Conservation (phyloP, 2,888 invertebrate species). For the Caenorhabditis angaria region DNA sequence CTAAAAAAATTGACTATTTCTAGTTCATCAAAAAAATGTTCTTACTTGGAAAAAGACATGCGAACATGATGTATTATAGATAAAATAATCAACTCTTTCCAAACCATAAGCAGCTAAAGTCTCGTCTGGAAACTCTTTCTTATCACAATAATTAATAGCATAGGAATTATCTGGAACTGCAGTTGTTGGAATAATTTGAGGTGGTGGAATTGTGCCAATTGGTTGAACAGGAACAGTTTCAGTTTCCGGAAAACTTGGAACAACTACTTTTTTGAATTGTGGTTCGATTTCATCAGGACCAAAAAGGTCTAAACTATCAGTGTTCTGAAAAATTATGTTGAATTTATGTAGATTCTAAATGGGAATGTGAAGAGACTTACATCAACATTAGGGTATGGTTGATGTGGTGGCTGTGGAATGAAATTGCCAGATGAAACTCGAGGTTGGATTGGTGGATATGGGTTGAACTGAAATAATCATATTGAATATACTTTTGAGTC, state of each 20-base stretch:
- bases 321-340: neutral
- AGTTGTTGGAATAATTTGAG: conserved; percentile 22
- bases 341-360: neutral
- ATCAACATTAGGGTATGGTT: conserved; percentile 33
- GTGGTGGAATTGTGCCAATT: conserved; percentile 31
- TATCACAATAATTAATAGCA: conserved; percentile 67
- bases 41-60: conserved; percentile 63
- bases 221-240: neutral
- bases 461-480: conserved; percentile 9
- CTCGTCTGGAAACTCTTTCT: conserved; percentile 56
- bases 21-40: neutral
- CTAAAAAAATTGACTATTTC: conserved; percentile 30
- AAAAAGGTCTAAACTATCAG: conserved; percentile 3
- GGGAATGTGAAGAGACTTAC: neutral
- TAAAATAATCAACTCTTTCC: conserved; percentile 66
- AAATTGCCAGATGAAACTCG: conserved; percentile 35
- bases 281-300: neutral
- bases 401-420: conserved; percentile 21
- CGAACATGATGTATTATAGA: conserved; percentile 68
- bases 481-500: neutral
- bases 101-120: conserved; percentile 54
- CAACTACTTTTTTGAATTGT: conserved; percentile 36
- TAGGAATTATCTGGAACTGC: conserved; percentile 50
- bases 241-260: conserved; percentile 21
- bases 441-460: conserved; percentile 33